A percentile compares a stretch with the other conserved stretches of the same genome.
Conservation (phyloP, 2,888 invertebrate species). For the Pyrgus malvae region DNA sequence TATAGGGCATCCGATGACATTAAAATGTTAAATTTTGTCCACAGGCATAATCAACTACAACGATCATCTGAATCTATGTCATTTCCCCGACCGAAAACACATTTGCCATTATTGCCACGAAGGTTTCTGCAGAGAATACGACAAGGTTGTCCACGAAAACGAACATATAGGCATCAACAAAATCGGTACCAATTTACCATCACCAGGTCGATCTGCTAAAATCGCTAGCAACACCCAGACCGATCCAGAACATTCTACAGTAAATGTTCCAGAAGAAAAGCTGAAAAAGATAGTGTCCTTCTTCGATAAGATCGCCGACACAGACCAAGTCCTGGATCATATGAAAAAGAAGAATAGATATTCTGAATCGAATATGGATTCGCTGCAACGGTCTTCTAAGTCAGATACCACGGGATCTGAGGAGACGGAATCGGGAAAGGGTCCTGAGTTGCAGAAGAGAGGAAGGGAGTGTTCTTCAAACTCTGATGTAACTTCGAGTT, state of each 20-base stretch:
- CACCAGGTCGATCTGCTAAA: constrained; percentile 38
- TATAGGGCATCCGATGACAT: too few species aligned
- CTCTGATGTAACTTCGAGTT: constrained; percentile 41
- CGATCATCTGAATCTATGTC: constrained; percentile 67
- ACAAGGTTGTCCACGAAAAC: constrained; percentile 60
- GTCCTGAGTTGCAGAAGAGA: constrained; percentile 44
- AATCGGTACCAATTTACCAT: constrained; percentile 36
- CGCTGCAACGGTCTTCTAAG: constrained; percentile 33
- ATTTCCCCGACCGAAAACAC: constrained; percentile 57
- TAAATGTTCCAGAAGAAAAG: constrained; percentile 58
- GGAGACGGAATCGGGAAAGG: constrained; percentile 37
- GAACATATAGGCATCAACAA: constrained; percentile 65
- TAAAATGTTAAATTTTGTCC: constrained; percentile 18
- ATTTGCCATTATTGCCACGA: constrained; percentile 71
- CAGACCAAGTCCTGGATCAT: constrained; percentile 49
- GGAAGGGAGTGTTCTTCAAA: constrained; percentile 35
- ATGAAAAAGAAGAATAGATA: constrained; percentile 50
- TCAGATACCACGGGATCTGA: neutral
- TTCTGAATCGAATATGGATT: constrained; percentile 49
- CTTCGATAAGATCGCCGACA: constrained; percentile 62
- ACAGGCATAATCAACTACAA: constrained; percentile 75
- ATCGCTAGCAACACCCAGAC: constrained; percentile 58
- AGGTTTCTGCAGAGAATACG: constrained; percentile 57
- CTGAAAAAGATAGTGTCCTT: constrained; percentile 71
- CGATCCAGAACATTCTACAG: constrained; percentile 47